Base-by-base conservation (phyloP, 2,113 vertebrate genomes). In the Terrapene triunguis region DNA sequence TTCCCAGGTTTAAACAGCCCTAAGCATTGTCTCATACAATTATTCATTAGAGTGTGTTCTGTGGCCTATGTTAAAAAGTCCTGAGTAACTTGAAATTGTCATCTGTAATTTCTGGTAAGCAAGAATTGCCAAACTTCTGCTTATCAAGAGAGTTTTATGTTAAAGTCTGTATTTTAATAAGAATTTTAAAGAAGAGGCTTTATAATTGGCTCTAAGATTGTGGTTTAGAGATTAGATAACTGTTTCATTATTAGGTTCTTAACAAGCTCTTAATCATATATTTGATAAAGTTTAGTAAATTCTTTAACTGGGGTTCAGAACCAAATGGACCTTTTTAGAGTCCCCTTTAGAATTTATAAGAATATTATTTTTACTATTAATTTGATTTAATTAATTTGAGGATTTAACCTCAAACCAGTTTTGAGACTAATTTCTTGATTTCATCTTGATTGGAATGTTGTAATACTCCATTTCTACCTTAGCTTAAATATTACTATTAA, bases 21-120 rank as follows among this genome's bases (percentile, higher is more conserved):
- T 89, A 81, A 95, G 69, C 55, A 32, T 53, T 89, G 11, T 72
- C 38, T 92, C 10, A 4, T 19, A 53, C 44, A n/a, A 69, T 35
- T n/a, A n/a, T 69, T 69, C 92, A 93, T 95, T 93, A 55, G 51
- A 85, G 29, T 35, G 4, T 44, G 14, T 91, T 85, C 83, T 94
- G 38, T 76, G 91, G 92, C 85, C 87, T 94, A 92, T 94, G 38
- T 76, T 76, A 24, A 76, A 47, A 95, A 93, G 62, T 88, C 85
- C 89, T 95, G 87, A 93, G 81, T 85, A 94, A 65, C 78, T 76
- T 92, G 83, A 42, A 87, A 48, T 62, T 91, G 89, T 92, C 86
- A 80, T 76, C 57, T 84, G 82, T 94, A 90, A 80, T 57, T 89
- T 97, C 84, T 95, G 16, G 54, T 92, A 89, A 89, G 87, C 85